Evolutionary conservation across 2,113 vertebrate species (phyloP), one percentile per base, ranked within the genome.

Genomic region (Gasterosteus aculeatus): DNA sequence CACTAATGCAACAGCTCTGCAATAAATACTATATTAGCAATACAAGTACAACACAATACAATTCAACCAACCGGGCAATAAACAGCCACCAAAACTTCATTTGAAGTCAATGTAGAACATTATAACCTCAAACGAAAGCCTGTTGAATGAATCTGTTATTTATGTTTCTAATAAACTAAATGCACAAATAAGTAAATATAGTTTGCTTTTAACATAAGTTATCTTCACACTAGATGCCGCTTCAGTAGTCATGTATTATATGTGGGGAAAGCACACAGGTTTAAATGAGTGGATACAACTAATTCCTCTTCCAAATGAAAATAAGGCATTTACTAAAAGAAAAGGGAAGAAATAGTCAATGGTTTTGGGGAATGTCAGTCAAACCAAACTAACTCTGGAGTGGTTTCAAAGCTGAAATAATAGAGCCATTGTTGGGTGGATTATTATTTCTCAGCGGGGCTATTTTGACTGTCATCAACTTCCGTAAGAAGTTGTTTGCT

Each of bases 401-500:
- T 59, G 65, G 51, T 47, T 59, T 78, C 31, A 65, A 73, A 59
- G 66, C 26, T 39, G 14, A 84, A 80, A 85, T 75, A 84, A 83
- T 35, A 47, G 42, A 46, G n/a, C 59, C 80, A 53, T 89, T 89
- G 86, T 91, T 58, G 10, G 66, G 31, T 44, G 62, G 83, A 89
- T 82, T 91, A 93, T 16, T 15, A 56, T 92, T 91, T 81, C 88
- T 89, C 88, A 78, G 81, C 77, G 82, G 83, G 80, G 90, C 35
- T 82, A 91, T 94, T 94, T 92, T 83, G 88, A 89, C 93, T 94
- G 92, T 94, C 94, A 93, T 84, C 94, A 35, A 77, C 94, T 85
- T 92, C 90, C 85, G 53, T 84, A 89, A 81, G 76, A 93, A 89
- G 87, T 92, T 95, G 91, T 93, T 91, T 85, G 75, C 81, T 94